These are phyloP conservation scores for Eretmochelys imbricata DNA, from an alignment of 2,113 vertebrate genomes.

Conservation along the genomic window DNA sequence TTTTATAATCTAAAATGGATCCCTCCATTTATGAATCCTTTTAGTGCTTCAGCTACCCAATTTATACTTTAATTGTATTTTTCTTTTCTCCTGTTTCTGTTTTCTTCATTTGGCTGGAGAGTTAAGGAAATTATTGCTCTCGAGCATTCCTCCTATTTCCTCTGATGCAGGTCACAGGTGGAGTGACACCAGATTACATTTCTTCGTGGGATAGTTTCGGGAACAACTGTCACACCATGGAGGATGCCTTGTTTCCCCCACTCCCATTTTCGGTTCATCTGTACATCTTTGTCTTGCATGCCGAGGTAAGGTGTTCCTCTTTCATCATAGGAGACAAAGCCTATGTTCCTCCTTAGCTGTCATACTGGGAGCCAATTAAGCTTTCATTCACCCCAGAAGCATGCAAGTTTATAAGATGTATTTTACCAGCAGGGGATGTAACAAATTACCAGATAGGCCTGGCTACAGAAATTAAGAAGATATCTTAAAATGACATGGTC, in stretches of 20 bases:
- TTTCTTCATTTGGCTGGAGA: background rate
- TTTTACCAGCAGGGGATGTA: slow-evolving; percentile 2
- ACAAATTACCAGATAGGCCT: slow-evolving; percentile 25
- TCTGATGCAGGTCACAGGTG: background rate
- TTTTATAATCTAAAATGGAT: slow-evolving; percentile 11
- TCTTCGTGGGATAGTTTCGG: background rate
- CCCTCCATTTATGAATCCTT: background rate
- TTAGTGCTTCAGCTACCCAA: background rate
- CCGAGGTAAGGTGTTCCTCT: background rate
- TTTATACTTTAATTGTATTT: background rate
- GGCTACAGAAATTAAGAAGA: slow-evolving; percentile 33
- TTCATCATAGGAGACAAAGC: background rate
- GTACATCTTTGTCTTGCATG: background rate
- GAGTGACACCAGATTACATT: background rate
- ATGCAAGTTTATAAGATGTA: background rate
- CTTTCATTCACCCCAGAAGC: background rate
- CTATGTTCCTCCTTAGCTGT: background rate
- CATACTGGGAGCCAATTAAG: slow-evolving; percentile 2
- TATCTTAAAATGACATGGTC: slow-evolving; percentile 15
- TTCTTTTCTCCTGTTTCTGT: background rate
- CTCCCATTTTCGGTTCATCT: background rate
- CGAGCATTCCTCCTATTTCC: background rate
- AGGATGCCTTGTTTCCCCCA: background rate
- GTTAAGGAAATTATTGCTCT: background rate
- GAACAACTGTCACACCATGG: background rate